Evolutionary conservation across 2,113 vertebrate genomes (phyloP).

Genomic region (Motacilla tschutschensis): DNA sequence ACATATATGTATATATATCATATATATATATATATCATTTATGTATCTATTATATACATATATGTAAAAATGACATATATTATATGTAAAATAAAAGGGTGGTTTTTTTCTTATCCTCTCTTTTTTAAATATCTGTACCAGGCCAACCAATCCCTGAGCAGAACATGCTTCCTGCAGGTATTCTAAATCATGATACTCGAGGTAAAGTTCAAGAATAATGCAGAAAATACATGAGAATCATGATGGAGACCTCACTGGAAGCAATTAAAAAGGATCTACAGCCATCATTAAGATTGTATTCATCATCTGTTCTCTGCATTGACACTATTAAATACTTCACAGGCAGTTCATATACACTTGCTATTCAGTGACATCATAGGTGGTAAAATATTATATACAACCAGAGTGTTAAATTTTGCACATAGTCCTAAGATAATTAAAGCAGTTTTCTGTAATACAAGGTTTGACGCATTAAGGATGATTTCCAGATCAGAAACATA

Average conservation of each 20-base stretch:
- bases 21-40: no score
- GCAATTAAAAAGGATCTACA: constrained; percentile 28
- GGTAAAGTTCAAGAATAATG: background rate
- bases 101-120: background rate
- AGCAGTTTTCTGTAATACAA: background rate
- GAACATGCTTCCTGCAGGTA: background rate
- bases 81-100: background rate
- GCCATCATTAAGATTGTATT: background rate
- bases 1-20: no score
- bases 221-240: background rate
- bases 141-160: background rate
- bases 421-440: constrained; percentile 18
- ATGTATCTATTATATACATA: no score
- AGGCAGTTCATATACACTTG: constrained; percentile 7
- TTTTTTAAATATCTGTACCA: background rate
- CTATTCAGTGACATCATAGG: constrained; percentile 10
- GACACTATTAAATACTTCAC: constrained; percentile 3
- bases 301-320: constrained; percentile 4
- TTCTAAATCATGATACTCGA: background rate
- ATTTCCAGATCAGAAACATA: constrained; percentile 31
- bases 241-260: background rate
- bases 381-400: constrained; percentile 33
- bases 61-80: background rate
- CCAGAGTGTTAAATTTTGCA: background rate
- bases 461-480: background rate